Evolutionary conservation across 64 coral and sea anemone species (phyloP).

Genomic region (Acropora tenuis): DNA sequence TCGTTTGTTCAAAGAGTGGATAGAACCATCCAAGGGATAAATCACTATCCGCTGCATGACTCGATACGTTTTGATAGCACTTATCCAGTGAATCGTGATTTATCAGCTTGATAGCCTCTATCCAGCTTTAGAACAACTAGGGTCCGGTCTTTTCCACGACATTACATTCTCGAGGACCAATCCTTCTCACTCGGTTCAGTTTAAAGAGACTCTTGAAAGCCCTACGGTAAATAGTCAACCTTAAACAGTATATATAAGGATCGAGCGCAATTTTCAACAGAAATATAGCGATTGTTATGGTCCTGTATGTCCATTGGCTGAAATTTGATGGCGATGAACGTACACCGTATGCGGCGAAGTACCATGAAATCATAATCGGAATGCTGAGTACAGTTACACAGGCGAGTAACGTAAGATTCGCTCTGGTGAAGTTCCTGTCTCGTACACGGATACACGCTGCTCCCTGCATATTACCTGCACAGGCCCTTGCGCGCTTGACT

Average conservation of each 20-base stretch:
- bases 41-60: too few relatives aligned
- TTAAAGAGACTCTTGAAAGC: constrained; percentile 28
- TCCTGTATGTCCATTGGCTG: background rate
- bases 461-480: background rate
- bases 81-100: too few relatives aligned
- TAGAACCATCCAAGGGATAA: too few relatives aligned
- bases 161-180: background rate
- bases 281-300: constrained; percentile 28
- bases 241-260: constrained; percentile 9
- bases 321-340: background rate
- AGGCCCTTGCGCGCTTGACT: constrained; percentile 1
- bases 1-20: too few relatives aligned
- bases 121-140: too few relatives aligned
- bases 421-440: constrained; percentile 43
- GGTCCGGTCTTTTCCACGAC: too few relatives aligned
- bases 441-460: constrained; percentile 2
- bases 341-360: constrained; percentile 15
- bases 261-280: constrained; percentile 21
- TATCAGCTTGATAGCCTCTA: too few relatives aligned
- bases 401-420: constrained; percentile 14
- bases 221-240: constrained; percentile 13
- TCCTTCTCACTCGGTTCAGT: background rate
- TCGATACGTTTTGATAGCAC: too few relatives aligned
- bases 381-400: constrained; percentile 11
- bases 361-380: constrained; percentile 37